Evolutionary conservation across 2,797 vertebrate genomes (phyloP).

Genomic region (Molossus molossus): DNA sequence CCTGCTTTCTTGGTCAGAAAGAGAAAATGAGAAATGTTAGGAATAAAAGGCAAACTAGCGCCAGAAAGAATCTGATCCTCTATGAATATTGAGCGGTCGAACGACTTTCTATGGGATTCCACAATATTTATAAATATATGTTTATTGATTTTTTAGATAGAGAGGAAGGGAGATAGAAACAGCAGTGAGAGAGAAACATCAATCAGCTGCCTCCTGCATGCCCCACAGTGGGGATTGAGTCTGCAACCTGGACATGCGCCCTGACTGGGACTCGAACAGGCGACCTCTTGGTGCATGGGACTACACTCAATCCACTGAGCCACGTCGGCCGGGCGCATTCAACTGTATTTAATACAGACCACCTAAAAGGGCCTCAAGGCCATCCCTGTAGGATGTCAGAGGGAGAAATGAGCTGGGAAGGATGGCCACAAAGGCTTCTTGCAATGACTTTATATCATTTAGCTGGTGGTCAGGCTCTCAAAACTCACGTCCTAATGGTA

Average conservation of each 20-base stretch:
- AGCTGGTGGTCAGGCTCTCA: background rate
- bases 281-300: too few relatives aligned
- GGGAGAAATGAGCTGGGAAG: background rate
- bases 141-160: too few relatives aligned
- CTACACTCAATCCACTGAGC: too few relatives aligned
- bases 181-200: too few relatives aligned
- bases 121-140: background rate
- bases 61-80: background rate
- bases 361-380: background rate
- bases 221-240: too few relatives aligned
- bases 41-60: background rate
- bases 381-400: background rate
- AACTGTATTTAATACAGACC: background rate
- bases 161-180: too few relatives aligned
- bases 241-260: too few relatives aligned
- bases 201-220: too few relatives aligned
- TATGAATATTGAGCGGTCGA: rapidly evolving
- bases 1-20: constrained; percentile 1
- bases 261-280: too few relatives aligned
- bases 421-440: background rate
- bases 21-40: background rate
- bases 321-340: background rate
- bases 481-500: constrained; percentile 44
- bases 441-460: background rate
- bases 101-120: background rate